Percentiles rank a stretch among this genome's conserved stretches.
phyloP scores from a whole-genome alignment of 2,113 vertebrate species.

The Rynchops niger region DNA sequence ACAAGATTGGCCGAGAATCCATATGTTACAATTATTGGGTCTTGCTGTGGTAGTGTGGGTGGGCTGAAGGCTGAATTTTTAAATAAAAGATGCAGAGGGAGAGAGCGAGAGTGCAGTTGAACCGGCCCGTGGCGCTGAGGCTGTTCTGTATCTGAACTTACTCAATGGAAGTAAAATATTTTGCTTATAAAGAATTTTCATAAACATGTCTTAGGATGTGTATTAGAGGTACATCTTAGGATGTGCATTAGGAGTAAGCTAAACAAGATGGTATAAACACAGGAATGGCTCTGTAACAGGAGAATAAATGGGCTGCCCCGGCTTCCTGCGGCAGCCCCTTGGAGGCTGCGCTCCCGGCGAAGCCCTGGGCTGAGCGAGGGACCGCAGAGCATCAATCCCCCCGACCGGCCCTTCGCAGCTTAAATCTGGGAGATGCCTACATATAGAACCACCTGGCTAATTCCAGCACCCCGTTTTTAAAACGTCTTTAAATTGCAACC shows the following conservation, averaged over 20 bases:
- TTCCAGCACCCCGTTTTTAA: not conserved
- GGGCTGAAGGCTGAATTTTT: conserved; percentile 61
- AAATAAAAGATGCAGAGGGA: not conserved
- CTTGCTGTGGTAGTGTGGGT: conserved; percentile 57
- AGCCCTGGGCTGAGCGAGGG: not conserved
- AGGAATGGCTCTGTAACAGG: conserved; percentile 54
- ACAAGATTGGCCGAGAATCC: not conserved
- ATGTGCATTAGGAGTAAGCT: conserved; percentile 77
- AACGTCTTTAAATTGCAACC: not conserved
- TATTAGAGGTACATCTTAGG: conserved; percentile 64
- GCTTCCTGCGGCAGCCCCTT: not conserved
- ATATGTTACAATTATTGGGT: not conserved
- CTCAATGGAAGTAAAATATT: conserved; percentile 75
- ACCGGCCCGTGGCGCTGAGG: not conserved
- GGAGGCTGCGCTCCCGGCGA: not conserved
- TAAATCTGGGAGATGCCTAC: not conserved
- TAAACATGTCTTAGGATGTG: conserved; percentile 79
- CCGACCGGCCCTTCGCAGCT: rapidly evolving
- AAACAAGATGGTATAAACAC: conserved; percentile 78
- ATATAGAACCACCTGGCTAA: not conserved
- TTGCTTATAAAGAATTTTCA: conserved; percentile 82
- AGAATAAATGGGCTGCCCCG: conserved; percentile 61
- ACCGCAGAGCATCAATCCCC: not conserved
- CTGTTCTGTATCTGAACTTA: conserved; percentile 58
- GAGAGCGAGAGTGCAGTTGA: not conserved